Conservation (phyloP, 2,113 vertebrate species). For the Myiozetetes cayanensis region DNA sequence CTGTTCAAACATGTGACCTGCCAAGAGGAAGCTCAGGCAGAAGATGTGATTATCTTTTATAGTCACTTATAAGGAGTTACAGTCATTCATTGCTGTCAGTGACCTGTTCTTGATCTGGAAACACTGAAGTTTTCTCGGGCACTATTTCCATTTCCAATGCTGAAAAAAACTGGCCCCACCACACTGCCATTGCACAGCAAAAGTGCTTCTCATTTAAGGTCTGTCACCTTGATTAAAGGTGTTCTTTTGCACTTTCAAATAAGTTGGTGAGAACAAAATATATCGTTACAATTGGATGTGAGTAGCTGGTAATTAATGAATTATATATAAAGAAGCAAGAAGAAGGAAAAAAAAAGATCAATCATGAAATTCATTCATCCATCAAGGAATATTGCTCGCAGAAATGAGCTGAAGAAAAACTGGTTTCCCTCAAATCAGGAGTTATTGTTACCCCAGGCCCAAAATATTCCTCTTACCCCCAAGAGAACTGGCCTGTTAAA, state of each 20-base stretch:
- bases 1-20: not conserved
- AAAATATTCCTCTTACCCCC: not conserved
- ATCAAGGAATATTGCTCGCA: not conserved
- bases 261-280: not conserved
- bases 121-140: not conserved
- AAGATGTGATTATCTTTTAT: not conserved
- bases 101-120: not conserved
- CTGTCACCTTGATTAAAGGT: not conserved
- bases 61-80: not conserved
- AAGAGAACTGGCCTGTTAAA: not conserved
- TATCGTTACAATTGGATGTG: not conserved
- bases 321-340: not conserved
- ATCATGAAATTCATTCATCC: not conserved
- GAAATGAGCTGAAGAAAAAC: not conserved
- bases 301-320: not conserved
- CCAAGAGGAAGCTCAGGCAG: not conserved
- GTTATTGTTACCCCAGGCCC: not conserved
- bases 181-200: not conserved
- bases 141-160: not conserved
- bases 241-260: not conserved
- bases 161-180: not conserved
- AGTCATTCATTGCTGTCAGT: not conserved
- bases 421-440: not conserved
- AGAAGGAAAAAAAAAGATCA: not conserved
- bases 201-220: not conserved